Evolutionary conservation across 1,140 invertebrate genomes (phyloP).

Genomic region (Chymomyza costata): DNA sequence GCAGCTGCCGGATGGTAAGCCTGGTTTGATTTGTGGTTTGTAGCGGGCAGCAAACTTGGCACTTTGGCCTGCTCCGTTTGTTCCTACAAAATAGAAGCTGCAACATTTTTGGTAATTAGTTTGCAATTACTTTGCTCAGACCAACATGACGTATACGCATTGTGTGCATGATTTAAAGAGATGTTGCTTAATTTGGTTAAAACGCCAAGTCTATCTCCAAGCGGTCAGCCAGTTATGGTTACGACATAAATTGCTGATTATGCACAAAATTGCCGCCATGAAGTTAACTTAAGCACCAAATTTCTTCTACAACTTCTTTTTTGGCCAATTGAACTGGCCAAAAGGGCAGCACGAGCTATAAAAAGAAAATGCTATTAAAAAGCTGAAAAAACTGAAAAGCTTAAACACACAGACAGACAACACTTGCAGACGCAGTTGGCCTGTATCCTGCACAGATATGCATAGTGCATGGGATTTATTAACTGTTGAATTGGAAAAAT

Average conservation of each 20-base stretch:
- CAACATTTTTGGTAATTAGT: slow-evolving; percentile 25
- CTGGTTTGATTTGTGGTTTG: too few species aligned
- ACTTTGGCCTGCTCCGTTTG: neutral
- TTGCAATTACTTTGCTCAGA: slow-evolving; percentile 5
- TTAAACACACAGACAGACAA: neutral
- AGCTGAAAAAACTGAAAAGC: neutral
- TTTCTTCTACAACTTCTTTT: slow-evolving; percentile 4
- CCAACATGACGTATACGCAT: slow-evolving; percentile 12
- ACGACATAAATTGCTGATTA: slow-evolving; percentile 9
- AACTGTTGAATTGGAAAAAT: slow-evolving; percentile 28
- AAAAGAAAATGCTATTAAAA: neutral
- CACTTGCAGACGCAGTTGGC: slow-evolving; percentile 7
- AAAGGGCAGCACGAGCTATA: neutral
- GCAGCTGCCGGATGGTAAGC: too few species aligned
- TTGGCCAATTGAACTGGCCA: slow-evolving; percentile 15
- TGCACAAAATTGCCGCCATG: slow-evolving; percentile 9
- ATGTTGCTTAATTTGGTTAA: too few species aligned
- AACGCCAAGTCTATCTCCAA: too few species aligned
- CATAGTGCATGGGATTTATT: slow-evolving; percentile 14
- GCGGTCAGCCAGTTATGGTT: too few species aligned
- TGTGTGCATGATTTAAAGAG: neutral
- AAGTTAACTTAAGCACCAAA: slow-evolving; percentile 4
- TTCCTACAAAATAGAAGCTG: slow-evolving; percentile 4
- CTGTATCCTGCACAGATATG: slow-evolving; percentile 14
- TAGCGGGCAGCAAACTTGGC: too few species aligned